Conservation (phyloP, 1,140 invertebrate species). For the Brachionus angularis region DNA sequence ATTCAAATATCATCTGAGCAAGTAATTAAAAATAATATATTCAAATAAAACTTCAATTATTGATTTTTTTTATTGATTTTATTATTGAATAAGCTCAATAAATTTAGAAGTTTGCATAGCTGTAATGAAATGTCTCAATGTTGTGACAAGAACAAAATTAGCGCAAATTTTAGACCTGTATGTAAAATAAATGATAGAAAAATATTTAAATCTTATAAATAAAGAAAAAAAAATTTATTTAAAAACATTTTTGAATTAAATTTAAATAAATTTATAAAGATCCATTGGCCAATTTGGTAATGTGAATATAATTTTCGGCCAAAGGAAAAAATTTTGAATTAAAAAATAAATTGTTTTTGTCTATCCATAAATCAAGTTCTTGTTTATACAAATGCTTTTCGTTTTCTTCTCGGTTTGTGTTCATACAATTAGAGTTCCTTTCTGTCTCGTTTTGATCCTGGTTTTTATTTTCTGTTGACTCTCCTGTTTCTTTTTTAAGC, state of each 20-base stretch:
- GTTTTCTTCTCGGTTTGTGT: not conserved
- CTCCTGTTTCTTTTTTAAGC: not conserved
- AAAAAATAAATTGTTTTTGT: constrained; percentile 36
- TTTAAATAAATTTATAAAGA: too few relatives aligned
- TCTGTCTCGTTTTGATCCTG: not conserved
- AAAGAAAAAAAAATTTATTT: too few relatives aligned
- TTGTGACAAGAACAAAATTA: not conserved
- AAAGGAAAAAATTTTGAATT: constrained; percentile 26
- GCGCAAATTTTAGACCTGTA: constrained; percentile 16
- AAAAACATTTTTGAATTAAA: too few relatives aligned
- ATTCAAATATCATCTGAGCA: constrained; percentile 27
- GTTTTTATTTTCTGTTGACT: not conserved
- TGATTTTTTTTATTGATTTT: not conserved
- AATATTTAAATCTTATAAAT: constrained; percentile 34
- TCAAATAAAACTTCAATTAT: too few relatives aligned
- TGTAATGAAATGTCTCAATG: constrained; percentile 5
- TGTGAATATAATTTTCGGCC: constrained; percentile 26
- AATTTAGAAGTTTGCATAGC: not conserved
- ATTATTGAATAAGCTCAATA: not conserved
- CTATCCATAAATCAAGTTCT: constrained; percentile 24
- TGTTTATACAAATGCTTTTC: not conserved
- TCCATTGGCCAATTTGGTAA: constrained; percentile 11
- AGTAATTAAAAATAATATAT: not conserved
- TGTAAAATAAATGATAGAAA: constrained; percentile 37
- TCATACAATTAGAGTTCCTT: not conserved